Evolutionary conservation across 2,888 invertebrate genomes (phyloP).

Genomic region (Elmis aenea): DNA sequence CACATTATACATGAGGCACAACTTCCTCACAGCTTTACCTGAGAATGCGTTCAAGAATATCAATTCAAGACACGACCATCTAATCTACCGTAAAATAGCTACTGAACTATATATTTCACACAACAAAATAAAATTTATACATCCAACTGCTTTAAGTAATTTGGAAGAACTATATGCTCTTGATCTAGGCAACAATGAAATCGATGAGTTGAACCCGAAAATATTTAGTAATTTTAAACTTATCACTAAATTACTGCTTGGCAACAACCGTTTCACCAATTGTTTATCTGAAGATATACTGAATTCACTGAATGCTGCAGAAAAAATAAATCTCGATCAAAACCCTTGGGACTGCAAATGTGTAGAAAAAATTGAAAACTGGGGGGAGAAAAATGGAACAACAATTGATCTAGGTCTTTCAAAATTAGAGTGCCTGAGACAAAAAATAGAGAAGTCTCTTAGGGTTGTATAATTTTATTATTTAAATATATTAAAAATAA

Average conservation of each 20-base stretch:
- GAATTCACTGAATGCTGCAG: conserved; percentile 5
- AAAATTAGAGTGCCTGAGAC: too few species aligned
- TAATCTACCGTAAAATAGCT: too few species aligned
- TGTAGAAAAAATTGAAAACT: conserved; percentile 3
- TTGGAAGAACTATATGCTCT: conserved; percentile 27
- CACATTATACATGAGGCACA: conserved; percentile 33
- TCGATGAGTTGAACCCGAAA: conserved; percentile 21
- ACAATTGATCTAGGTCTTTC: too few species aligned
- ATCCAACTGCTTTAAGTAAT: conserved; percentile 25
- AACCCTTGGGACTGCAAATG: conserved; percentile 10
- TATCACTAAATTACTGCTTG: too few species aligned
- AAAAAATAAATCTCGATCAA: conserved; percentile 12
- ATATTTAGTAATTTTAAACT: too few species aligned
- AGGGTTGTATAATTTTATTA: too few species aligned
- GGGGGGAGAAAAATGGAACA: too few species aligned
- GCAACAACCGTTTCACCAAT: too few species aligned
- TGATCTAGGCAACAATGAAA: conserved; percentile 29
- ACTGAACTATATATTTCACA: conserved; percentile 25
- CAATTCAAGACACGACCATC: conserved; percentile 21
- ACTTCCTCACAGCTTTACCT: conserved; percentile 32
- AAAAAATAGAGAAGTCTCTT: too few species aligned
- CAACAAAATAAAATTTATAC: conserved; percentile 26
- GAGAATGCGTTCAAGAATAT: conserved; percentile 35
- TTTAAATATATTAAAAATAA: too few species aligned
- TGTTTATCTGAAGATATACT: conserved; percentile 10